phyloP scores from a whole-genome alignment of 2,888 invertebrate species.

The Stegana nigrithorax region DNA sequence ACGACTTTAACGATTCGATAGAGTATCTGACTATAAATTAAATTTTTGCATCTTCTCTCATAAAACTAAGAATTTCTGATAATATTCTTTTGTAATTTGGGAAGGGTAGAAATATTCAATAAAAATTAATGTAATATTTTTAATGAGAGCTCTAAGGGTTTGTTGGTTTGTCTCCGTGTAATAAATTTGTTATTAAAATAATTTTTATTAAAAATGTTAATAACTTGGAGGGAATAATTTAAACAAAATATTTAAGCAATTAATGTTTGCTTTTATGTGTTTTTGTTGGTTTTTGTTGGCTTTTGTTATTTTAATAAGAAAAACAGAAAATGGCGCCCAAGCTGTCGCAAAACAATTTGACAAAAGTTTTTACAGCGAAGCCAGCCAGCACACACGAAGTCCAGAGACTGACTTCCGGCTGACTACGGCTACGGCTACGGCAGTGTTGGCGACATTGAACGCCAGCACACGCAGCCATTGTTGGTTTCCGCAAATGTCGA shows the following conservation, averaged over 20 bases:
- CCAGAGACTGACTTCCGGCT: constrained; percentile 13
- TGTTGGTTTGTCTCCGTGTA: too few relatives aligned
- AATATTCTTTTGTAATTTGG: too few relatives aligned
- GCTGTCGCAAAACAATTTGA: constrained; percentile 34
- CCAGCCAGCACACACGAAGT: constrained; percentile 9
- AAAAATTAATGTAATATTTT: too few relatives aligned
- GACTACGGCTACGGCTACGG: too few relatives aligned
- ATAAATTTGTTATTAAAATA: constrained; percentile 19
- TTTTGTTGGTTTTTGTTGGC: constrained; percentile 23
- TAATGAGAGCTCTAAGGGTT: too few relatives aligned
- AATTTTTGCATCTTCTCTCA: too few relatives aligned
- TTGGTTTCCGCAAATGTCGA: constrained; percentile 26
- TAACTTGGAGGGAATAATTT: background rate
- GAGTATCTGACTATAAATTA: too few relatives aligned
- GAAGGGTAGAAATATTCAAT: too few relatives aligned
- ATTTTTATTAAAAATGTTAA: background rate
- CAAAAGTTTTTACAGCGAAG: constrained; percentile 35
- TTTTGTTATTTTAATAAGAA: background rate
- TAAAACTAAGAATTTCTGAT: too few relatives aligned
- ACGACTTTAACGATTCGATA: too few relatives aligned
- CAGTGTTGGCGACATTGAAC: constrained; percentile 30
- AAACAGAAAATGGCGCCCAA: constrained; percentile 12
- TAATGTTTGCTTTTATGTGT: constrained; percentile 26
- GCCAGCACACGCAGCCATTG: constrained; percentile 32
- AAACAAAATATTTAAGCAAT: constrained; percentile 6